Percentiles rank a stretch among this genome's conserved stretches.
Conservation (phyloP, 1,140 invertebrate species). For the Atta texana region DNA sequence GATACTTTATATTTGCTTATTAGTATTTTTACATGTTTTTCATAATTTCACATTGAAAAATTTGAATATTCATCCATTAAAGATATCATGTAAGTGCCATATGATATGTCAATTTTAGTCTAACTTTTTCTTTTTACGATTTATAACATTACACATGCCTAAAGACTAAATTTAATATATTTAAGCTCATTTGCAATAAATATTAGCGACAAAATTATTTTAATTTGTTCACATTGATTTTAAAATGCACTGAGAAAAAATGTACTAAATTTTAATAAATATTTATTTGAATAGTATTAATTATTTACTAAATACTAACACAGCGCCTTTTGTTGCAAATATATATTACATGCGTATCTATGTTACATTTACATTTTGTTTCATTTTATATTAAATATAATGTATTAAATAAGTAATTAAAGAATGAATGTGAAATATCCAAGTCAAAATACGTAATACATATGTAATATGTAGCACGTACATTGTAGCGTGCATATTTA, state of each 20-base stretch:
- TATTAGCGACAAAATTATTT: not conserved
- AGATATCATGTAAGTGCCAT: not conserved
- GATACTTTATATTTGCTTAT: not conserved
- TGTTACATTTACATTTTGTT: too few species aligned
- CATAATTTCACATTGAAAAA: not conserved
- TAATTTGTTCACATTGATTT: not conserved
- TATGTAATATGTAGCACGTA: too few species aligned
- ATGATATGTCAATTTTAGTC: not conserved
- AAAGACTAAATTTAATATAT: not conserved
- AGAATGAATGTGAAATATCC: too few species aligned
- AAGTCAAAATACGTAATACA: too few species aligned
- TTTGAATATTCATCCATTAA: not conserved
- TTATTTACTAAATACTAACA: too few species aligned
- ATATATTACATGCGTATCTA: too few species aligned
- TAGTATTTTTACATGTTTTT: not conserved
- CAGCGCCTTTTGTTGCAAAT: too few species aligned
- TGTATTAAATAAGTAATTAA: too few species aligned
- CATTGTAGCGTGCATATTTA: too few species aligned
- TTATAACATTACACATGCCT: not conserved
- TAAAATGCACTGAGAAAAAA: not conserved
- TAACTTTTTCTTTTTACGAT: slow-evolving; percentile 36
- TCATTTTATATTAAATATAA: too few species aligned
- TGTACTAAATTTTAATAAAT: too few species aligned
- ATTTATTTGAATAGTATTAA: too few species aligned
- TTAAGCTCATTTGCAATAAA: not conserved